Percentiles rank a stretch among this genome's conserved stretches.
Evolutionary conservation across 2,797 vertebrate genomes (phyloP).

Genomic region (Lagocephalus sceleratus): DNA sequence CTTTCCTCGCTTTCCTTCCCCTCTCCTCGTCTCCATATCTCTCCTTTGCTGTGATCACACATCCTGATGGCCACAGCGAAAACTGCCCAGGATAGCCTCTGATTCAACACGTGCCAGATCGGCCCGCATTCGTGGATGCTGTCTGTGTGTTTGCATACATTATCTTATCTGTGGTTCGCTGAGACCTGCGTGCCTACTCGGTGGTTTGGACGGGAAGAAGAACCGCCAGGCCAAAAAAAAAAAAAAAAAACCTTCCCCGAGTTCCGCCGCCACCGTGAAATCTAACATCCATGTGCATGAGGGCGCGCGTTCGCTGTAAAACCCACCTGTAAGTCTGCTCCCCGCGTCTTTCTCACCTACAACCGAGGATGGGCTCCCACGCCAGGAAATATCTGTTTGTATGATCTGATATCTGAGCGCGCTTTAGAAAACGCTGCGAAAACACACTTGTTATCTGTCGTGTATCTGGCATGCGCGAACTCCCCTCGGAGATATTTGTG

Average conservation of each 20-base stretch:
- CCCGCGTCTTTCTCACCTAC: constrained; percentile 9
- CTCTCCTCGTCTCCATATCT: constrained; percentile 44
- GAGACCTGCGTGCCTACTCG: constrained; percentile 39
- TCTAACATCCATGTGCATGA: constrained; percentile 66
- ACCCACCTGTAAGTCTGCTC: constrained; percentile 24
- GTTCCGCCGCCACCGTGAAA: constrained; percentile 60
- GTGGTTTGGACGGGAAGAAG: constrained; percentile 34
- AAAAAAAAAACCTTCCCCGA: constrained; percentile 44
- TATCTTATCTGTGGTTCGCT: constrained; percentile 27
- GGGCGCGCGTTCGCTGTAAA: constrained; percentile 25
- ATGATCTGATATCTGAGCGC: constrained; percentile 6
- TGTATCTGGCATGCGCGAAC: too few species aligned
- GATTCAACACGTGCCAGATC: constrained; percentile 49
- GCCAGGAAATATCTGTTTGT: constrained; percentile 12
- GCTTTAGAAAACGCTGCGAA: too few species aligned
- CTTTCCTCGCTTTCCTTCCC: constrained; percentile 67
- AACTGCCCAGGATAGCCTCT: constrained; percentile 60
- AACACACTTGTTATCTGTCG: too few species aligned
- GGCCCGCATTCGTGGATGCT: constrained; percentile 26
- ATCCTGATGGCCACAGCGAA: constrained; percentile 59
- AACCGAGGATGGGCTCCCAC: constrained; percentile 3
- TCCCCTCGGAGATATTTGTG: too few species aligned
- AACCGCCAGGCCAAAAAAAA: constrained; percentile 21
- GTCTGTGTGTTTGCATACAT: constrained; percentile 50
- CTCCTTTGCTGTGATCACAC: constrained; percentile 50